Percentiles rank a stretch among this genome's conserved stretches.
phyloP scores from a whole-genome alignment of 1,140 invertebrate species.

The Zelostemma sp. region DNA sequence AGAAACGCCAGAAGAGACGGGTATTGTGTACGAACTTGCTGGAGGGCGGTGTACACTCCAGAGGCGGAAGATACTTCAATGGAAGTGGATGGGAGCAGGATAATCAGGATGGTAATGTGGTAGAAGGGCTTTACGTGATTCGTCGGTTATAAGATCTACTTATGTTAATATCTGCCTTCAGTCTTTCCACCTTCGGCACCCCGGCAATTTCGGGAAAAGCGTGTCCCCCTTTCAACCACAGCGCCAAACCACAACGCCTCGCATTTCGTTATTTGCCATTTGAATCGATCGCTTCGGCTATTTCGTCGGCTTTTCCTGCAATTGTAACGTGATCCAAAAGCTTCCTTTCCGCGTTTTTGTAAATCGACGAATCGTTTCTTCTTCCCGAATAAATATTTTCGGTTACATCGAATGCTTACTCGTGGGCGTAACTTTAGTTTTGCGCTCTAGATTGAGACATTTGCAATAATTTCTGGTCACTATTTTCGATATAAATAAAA shows the following conservation, averaged over 20 bases:
- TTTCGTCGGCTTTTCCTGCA: constrained; percentile 11
- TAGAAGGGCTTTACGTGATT: constrained; percentile 54
- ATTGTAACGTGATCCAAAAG: too few species aligned
- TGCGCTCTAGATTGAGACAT: too few species aligned
- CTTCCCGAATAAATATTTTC: too few species aligned
- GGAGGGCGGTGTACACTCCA: constrained; percentile 3
- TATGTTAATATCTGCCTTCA: constrained; percentile 57
- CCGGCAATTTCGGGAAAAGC: background rate
- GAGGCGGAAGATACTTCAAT: constrained; percentile 13
- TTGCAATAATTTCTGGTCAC: too few species aligned
- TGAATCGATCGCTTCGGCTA: constrained; percentile 19
- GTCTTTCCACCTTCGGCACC: constrained; percentile 10
- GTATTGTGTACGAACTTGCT: constrained; percentile 1
- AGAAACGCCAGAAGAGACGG: constrained; percentile 5
- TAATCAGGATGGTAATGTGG: constrained; percentile 59
- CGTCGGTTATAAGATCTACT: constrained; percentile 55
- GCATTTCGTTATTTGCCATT: constrained; percentile 49
- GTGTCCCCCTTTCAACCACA: constrained; percentile 8
- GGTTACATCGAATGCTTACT: too few species aligned
- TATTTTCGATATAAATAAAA: too few species aligned
- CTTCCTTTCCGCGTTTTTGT: too few species aligned
- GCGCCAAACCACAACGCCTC: constrained; percentile 13
- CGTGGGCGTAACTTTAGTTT: too few species aligned
- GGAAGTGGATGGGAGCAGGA: constrained; percentile 42
- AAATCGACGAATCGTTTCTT: too few species aligned